Evolutionary conservation across 2,797 vertebrate species (phyloP).

Genomic region (Eurystomus glaucurus): DNA sequence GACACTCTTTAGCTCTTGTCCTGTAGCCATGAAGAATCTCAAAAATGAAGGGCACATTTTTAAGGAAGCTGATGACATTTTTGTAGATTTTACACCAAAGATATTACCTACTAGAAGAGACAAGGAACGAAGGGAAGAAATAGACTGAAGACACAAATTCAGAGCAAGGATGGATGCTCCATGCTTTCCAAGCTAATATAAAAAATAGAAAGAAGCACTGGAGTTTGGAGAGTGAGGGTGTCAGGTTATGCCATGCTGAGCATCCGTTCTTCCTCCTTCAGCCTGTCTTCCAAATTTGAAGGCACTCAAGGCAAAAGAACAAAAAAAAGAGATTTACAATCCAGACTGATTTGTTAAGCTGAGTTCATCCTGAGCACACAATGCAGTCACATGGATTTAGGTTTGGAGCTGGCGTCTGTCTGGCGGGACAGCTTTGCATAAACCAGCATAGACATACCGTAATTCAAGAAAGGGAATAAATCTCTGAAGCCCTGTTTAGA

Average conservation of each 20-base stretch:
- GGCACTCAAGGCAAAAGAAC: not conserved
- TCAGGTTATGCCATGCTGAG: not conserved
- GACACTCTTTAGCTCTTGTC: not conserved
- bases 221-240: not conserved
- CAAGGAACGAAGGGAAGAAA: not conserved
- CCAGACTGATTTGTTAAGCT: conserved; percentile 26
- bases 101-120: not conserved
- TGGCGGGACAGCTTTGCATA: conserved; percentile 29
- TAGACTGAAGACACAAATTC: not conserved
- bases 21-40: not conserved
- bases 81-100: not conserved
- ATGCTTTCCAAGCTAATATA: not conserved
- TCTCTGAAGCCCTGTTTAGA: conserved; percentile 25
- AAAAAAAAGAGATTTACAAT: conserved; percentile 5
- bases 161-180: not conserved
- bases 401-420: conserved; percentile 55
- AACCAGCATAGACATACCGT: conserved; percentile 35
- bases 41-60: conserved; percentile 10
- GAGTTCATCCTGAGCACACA: conserved; percentile 1
- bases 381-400: not conserved
- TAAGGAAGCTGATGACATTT: not conserved
- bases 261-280: not conserved
- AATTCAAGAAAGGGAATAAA: conserved; percentile 65
- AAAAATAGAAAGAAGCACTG: not conserved
- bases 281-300: conserved; percentile 3